Evolutionary conservation across 2,888 invertebrate genomes (phyloP), one percentile per base, ranked within the genome.

Genomic region (Apodemia duryi): DNA sequence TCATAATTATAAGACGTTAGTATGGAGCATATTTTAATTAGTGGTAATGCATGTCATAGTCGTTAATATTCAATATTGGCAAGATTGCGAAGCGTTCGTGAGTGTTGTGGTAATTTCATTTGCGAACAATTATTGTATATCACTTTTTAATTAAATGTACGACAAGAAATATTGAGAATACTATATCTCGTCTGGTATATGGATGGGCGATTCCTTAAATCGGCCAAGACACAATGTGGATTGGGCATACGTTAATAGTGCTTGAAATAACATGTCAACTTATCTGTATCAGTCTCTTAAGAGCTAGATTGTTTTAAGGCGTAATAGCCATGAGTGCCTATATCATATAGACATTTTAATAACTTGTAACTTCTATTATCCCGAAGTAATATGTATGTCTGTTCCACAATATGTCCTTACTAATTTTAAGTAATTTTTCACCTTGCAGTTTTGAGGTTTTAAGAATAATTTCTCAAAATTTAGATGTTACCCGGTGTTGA

Each of bases 31-130:
- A 89, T 87, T 43, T 43, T 88, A 89, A 87, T 84, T 88, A 88
- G 86, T 80, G 74, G 77, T 86, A 88, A 85, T 90, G 85, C 87
- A 88, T 89, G 87, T 85, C 80, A 81, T 90, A 89, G 87, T 79
- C 83, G 79, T 88, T 43, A 86, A 84, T 81, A 80, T 75, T 78
- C 79, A 79, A 77, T 84, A 54, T 80, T 75, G 77, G 75, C 75
- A 72, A 74, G 74, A 78, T 79, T 77, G 80, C 77, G 75, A 78
- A 76, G 75, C 9, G 77, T 75, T 77, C 66, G 43, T 43, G 60
- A 52, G 60, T 66, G 46, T 61, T 63, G 49, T 60, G 52, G 63
- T 62, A 49, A 60, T 62, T 43, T 62, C 63, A 71, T 77, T 54
- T 54, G 54, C 54, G 54, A 29, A 54, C 10, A 29, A 72, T 52